phyloP scores from a whole-genome alignment of 2,888 invertebrate species.

The Eupithecia pulchellata region DNA sequence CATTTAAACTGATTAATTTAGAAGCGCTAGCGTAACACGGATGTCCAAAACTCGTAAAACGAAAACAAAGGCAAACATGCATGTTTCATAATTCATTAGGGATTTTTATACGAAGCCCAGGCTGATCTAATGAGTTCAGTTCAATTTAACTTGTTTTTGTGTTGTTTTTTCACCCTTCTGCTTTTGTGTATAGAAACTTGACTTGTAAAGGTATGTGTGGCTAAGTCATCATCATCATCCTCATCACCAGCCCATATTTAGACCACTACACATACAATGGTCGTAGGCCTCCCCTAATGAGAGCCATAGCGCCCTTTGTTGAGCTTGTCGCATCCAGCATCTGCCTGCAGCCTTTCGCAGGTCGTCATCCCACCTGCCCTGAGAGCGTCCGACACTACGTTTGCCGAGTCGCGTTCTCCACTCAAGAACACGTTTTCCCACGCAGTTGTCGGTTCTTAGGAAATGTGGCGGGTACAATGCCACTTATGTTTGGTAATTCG shows the following conservation, averaged over 20 bases:
- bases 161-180: background rate
- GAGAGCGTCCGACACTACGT: too few relatives aligned
- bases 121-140: background rate
- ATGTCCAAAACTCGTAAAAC: slow-evolving; percentile 34
- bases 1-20: slow-evolving; percentile 52
- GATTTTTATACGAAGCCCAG: slow-evolving; percentile 21
- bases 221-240: background rate
- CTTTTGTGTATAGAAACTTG: background rate
- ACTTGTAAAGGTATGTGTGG: background rate
- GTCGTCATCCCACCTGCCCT: too few relatives aligned
- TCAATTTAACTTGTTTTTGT: background rate
- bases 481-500: too few relatives aligned
- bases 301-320: background rate
- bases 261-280: too few relatives aligned
- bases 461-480: too few relatives aligned
- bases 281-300: too few relatives aligned
- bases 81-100: slow-evolving; percentile 29
- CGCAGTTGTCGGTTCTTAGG: too few relatives aligned
- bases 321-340: too few relatives aligned
- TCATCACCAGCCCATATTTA: too few relatives aligned
- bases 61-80: slow-evolving; percentile 26
- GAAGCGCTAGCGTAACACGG: slow-evolving; percentile 50
- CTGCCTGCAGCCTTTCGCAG: too few relatives aligned
- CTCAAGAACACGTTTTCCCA: too few relatives aligned
- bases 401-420: too few relatives aligned